Conservation (phyloP, 2,797 vertebrate species). For the Lemur catta region DNA sequence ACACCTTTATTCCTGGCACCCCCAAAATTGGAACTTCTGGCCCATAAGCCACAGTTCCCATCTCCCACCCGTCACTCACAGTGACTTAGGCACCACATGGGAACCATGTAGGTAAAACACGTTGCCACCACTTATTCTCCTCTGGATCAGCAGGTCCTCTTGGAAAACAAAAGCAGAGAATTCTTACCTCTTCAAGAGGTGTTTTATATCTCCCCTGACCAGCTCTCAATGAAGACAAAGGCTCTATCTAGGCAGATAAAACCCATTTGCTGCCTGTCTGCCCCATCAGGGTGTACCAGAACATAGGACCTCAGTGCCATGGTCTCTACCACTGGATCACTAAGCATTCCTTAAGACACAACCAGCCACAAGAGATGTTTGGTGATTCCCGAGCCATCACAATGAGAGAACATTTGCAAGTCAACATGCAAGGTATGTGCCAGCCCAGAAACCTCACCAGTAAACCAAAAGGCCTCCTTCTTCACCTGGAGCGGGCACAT, state of each 20-base stretch:
- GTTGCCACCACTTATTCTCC: not conserved
- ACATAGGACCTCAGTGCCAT: not conserved
- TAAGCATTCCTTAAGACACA: not conserved
- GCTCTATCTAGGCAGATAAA: not conserved
- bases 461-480: not conserved
- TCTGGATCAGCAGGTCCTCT: not conserved
- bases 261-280: not conserved
- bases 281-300: not conserved
- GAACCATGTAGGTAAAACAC: not conserved
- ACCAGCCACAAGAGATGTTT: not conserved
- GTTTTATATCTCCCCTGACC: not conserved
- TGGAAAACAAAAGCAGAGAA: not conserved
- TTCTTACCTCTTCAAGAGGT: not conserved
- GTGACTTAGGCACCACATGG: not conserved
- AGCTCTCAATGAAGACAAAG: not conserved
- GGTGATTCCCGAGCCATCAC: not conserved
- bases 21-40: not conserved
- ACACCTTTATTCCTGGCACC: not conserved
- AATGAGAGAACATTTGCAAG: not conserved
- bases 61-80: not conserved
- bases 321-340: not conserved
- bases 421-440: not conserved
- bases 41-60: not conserved
- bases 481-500: not conserved
- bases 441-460: not conserved